Conservation (phyloP, 2,888 invertebrate genomes). For the Lasioglossum villosulum region DNA sequence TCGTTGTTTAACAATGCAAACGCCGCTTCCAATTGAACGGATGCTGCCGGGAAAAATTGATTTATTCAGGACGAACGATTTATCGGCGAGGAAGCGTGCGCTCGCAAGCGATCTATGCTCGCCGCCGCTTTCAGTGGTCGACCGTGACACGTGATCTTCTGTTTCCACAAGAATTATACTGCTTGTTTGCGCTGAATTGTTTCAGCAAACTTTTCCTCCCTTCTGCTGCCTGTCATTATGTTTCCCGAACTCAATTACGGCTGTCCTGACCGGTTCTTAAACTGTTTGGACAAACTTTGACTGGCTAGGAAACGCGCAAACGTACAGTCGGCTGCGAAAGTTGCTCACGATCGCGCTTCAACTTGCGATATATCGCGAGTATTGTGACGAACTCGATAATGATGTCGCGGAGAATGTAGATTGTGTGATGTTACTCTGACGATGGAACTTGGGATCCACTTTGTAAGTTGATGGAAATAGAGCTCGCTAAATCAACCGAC, state of each 20-base stretch:
- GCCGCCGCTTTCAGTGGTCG: neutral
- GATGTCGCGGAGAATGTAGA: neutral
- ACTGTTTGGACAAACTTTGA: constrained; percentile 15
- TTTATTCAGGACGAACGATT: constrained; percentile 54
- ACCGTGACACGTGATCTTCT: constrained; percentile 7
- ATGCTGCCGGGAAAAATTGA: constrained; percentile 49
- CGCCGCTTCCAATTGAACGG: constrained; percentile 51
- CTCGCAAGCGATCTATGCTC: neutral
- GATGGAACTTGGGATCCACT: neutral
- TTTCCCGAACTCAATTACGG: neutral
- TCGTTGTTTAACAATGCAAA: constrained; percentile 56
- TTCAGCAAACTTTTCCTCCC: neutral
- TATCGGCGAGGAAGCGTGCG: constrained; percentile 8
- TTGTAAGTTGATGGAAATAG: neutral
- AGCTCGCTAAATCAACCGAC: neutral
- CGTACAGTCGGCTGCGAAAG: neutral
- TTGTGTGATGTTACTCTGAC: neutral
- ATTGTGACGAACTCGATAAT: neutral
- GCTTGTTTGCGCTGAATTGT: constrained; percentile 1
- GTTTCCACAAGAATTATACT: constrained; percentile 25
- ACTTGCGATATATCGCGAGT: neutral
- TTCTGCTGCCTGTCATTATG: neutral
- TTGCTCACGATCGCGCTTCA: neutral
- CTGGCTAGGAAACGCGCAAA: neutral
- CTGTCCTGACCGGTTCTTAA: constrained; percentile 1